Conservation (phyloP, 2,797 vertebrate species). For the Valencia hispanica region DNA sequence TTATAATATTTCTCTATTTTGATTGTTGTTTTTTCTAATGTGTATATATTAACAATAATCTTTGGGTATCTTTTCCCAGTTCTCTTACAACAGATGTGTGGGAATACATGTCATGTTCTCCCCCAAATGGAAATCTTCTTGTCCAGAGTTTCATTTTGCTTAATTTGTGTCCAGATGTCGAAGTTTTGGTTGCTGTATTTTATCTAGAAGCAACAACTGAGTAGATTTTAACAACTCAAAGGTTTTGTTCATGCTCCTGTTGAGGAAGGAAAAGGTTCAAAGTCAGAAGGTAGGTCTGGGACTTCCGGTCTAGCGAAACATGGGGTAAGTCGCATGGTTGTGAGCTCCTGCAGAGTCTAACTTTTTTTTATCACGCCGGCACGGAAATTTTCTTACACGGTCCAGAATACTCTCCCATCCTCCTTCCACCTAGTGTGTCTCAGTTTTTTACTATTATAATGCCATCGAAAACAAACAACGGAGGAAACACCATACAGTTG, state of each 20-base stretch:
- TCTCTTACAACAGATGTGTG: neutral
- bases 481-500: no score
- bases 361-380: no score
- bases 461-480: no score
- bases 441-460: no score
- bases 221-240: neutral
- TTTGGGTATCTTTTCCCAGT: neutral
- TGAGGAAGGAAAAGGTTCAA: neutral
- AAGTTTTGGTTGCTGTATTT: neutral
- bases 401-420: no score
- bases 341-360: no score
- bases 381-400: no score
- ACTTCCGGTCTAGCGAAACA: no score
- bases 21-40: neutral
- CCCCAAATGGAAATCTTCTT: neutral
- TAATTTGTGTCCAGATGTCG: neutral
- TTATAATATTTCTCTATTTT: no score
- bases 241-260: neutral
- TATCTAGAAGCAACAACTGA: neutral
- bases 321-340: no score
- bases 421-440: no score
- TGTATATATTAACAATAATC: neutral
- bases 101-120: neutral
- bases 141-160: neutral
- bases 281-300: neutral